Evolutionary conservation across 2,113 vertebrate genomes (phyloP), one percentile per base, ranked within the genome.

Genomic region (Meles meles): DNA sequence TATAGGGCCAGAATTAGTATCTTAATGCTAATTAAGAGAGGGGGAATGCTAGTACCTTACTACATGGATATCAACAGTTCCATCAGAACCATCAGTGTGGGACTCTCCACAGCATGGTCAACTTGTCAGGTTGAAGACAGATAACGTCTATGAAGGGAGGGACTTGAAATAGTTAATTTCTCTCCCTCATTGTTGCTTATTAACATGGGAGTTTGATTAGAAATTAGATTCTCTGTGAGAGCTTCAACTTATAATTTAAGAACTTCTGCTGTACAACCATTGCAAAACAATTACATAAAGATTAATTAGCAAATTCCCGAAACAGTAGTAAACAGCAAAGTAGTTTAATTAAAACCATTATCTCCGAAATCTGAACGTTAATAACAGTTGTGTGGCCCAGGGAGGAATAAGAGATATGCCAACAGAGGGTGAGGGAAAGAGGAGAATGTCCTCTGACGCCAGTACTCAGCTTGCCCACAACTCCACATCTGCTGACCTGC

Each of bases 291-390:
- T 98, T 97, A 98, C 96, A 98, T 97, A 98, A 98, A 98, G 97
- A 98, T 98, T 98, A 98, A 98, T 98, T 98, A 98, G 98, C 96
- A 98, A 98, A 98, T 98, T 98, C 98, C 98, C 97, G 0, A 97
- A 98, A 94, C 97, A 96, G 97, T 97, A 88, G 95, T 98, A 98
- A 98, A 97, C 96, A 95, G 84, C 97, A 95, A 97, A 98, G 97
- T 96, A 91, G 96, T 98, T 98, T 98, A 98, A 98, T 98, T 97
- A 98, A 97, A 97, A 96, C 95, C 95, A 98, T 98, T 98, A 98
- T 98, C 98, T 98, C 93, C 90, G 88, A 97, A 96, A 97, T 98
- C 98, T 96, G 96, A 97, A 86, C 20, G 18, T 98, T 98, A 98
- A 97, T 98, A 98, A 96, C 92, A 96, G 97, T 84, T 96, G 90